Evolutionary conservation across 2,797 vertebrate genomes (phyloP), one percentile per base, ranked within the genome.

Genomic region (Coregonus ussuriensis): DNA sequence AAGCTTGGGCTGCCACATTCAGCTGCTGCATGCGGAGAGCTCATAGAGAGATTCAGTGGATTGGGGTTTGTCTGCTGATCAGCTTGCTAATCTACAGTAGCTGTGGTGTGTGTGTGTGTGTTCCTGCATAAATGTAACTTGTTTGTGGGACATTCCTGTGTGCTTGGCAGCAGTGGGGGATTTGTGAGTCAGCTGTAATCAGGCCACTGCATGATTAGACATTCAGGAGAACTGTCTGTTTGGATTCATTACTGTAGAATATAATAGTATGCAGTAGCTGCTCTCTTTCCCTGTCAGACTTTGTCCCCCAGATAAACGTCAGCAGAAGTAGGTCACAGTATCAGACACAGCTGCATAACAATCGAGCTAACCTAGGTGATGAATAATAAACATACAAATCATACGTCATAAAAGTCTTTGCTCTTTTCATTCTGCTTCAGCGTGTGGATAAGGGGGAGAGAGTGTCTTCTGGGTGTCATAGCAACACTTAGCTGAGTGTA

Each of bases 171-270:
- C 87, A 77, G 83, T 31, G 74, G 80, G 87, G 92, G 89, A 87
- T 91, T 79, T 90, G 80, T 89, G 88, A 93, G 89, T 93, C 90
- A 82, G 86, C 87, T 71, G 65, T 85, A 91, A 93, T 93, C 91
- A 90, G 91, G 88, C 85, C 88, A 69, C 91, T 90, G 82, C 87
- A 76, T 91, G 92, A 93, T 93, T 85, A 90, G 83, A 86, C 91
- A 86, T 91, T 90, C 84, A 78, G 84, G 81, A 91, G 87, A 63
- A 81, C 77, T 35, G 83, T 86, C 88, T 88, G 81, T 90, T 86
- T 88, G 76, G 83, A 54, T 89, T 92, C 84, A 87, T 87, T 91
- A 86, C 86, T 0, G 21, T 21, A 90, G 77, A 63, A n/a, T 25
- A 86, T 84, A 86, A 89, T 87, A 84, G 85, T 85, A 86, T 65